Evolutionary conservation across 2,888 invertebrate genomes (phyloP), one percentile per base, ranked within the genome.

Genomic region (Melinaea menophilus): DNA sequence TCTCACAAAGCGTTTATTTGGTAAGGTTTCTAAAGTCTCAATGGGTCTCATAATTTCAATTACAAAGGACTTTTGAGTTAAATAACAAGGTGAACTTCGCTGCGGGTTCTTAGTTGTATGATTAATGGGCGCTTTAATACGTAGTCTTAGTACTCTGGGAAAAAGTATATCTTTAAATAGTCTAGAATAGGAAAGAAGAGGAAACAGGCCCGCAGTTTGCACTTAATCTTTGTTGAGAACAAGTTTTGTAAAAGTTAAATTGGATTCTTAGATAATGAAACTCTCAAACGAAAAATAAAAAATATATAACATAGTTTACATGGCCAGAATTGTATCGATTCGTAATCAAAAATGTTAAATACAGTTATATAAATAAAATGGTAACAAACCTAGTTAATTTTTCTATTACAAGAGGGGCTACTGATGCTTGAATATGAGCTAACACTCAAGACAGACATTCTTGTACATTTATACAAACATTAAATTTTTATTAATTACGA

Each of bases 181-280:
- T 31, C 45, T 60, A 37, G 31, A 60, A 60, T 57, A 63, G 48
- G 46, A 33, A 57, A 60, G 31, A 54, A 54, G 54, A 61, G 45
- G 58, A 56, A 63, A 61, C 58, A 56, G 56, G 41, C 59, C 60
- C 60, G 48, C 55, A 61, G 60, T 56, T 59, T 64, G 56, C 56
- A 59, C 61, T 64, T 66, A 61, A 55, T 66, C 64, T 64, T 41
- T 31, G 61, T 55, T 46, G 61, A 61, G 59, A 66, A 64, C 64
- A 64, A 63, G 61, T 66, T 66, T 61, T 64, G 64, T 57, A 66
- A 66, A 66, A 66, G 64, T 66, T 66, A 61, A 66, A 66, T 64
- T 64, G 61, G 61, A 64, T 66, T 56, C 61, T 56, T 55, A 61
- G 58, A 61, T 64, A 66, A 66, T 64, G 59, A 64, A 66, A 66